Percentiles rank a stretch among this genome's conserved stretches.
Evolutionary conservation across 1,140 invertebrate species (phyloP).

Genomic region (Harlomillsia oculata): DNA sequence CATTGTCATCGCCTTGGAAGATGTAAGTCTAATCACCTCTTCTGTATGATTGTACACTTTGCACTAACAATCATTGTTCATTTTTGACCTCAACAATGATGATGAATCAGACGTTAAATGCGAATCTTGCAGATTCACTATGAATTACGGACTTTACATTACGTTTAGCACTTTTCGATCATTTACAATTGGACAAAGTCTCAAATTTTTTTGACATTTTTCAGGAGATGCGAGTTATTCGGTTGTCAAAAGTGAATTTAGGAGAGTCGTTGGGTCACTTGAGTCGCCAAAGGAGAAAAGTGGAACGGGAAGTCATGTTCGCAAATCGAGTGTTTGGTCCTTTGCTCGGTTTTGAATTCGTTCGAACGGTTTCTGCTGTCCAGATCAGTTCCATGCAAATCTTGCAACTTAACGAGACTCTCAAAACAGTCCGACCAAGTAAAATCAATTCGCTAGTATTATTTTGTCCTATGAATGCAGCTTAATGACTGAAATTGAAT

Average conservation of each 20-base stretch:
- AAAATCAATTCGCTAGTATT: no score
- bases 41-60: background rate
- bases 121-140: no score
- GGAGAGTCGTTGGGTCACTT: constrained; percentile 32
- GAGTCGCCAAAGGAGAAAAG: constrained; percentile 32
- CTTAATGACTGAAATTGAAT: no score
- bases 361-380: constrained; percentile 36
- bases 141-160: no score
- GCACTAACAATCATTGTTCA: no score
- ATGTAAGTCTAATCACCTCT: constrained; percentile 37
- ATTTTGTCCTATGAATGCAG: no score
- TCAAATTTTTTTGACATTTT: constrained; percentile 27
- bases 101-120: no score
- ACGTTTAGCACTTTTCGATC: background rate
- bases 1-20: constrained; percentile 43
- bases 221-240: constrained; percentile 42
- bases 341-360: constrained; percentile 39
- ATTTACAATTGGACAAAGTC: background rate
- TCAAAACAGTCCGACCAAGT: constrained; percentile 40
- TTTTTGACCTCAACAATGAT: no score
- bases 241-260: constrained; percentile 40
- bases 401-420: constrained; percentile 29
- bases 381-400: constrained; percentile 36
- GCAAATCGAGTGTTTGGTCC: constrained; percentile 41
- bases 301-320: constrained; percentile 42